Evolutionary conservation across 2,113 vertebrate genomes (phyloP), one percentile per base, ranked within the genome.

Genomic region (Hirundichthys speculiger): DNA sequence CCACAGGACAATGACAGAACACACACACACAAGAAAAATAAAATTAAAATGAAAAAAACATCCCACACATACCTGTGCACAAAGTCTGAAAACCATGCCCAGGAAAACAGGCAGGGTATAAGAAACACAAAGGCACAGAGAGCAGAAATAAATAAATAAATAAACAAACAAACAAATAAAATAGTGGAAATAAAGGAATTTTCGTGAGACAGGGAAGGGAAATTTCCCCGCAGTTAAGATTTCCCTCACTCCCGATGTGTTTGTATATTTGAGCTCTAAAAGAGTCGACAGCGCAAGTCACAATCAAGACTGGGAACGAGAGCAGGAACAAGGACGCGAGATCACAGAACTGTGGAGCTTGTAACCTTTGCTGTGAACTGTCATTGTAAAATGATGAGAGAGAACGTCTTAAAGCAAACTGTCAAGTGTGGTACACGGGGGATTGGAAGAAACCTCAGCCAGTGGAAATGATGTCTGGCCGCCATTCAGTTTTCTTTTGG

Each of bases 201-300:
- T 65, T 59, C 69, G 64, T 13, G 78, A 87, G 79, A 86, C 77
- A 83, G 77, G 84, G 82, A 89, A 56, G 83, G 84, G 77, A 82
- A 83, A 76, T 75, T n/a, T 80, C 78, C 72, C 80, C 59, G 55
- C 63, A 67, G 57, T 76, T 69, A 80, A 51, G 64, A 77, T 82
- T 79, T 90, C 77, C 74, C 63, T 82, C 73, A 80, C 79, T 86
- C 80, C 81, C 82, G 2, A 64, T 63, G 80, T 80, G 72, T 85
- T 87, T 68, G 64, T 60, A 74, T 50, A 81, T 75, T 40, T 40
- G 79, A 87, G 88, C 89, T 91, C 89, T 74, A 59, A 84, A 87
- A 85, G 86, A 92, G 87, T 86, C 48, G 87, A 85, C 66, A 59
- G 88, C 69, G 86, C 89, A 83, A 91, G 89, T 92, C 90, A 93